Evolutionary conservation across 2,113 vertebrate genomes (phyloP), one percentile per base, ranked within the genome.

Genomic region (Tapirus terrestris): DNA sequence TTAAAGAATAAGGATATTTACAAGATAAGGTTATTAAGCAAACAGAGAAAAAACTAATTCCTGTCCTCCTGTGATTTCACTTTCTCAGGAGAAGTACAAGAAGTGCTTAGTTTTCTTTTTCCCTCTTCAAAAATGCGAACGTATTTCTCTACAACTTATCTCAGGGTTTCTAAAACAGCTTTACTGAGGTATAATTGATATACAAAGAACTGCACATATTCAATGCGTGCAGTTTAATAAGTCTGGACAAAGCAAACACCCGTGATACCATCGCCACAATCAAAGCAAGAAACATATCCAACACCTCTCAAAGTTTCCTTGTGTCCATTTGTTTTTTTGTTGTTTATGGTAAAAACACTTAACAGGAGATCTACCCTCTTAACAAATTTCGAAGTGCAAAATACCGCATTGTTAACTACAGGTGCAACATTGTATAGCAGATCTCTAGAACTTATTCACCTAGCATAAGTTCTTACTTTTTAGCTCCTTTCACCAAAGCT

Each of bases 401-500:
- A 56, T 29, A 87, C n/a, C 14, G 12, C 36, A 72, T 65, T 65
- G 43, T 87, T 48, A 58, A 82, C 48, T 31, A 77, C 4, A 39
- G 36, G 68, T 58, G 39, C 14, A 33, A 33, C 0, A 2, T 0
- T 14, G 48, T 31, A 36, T 3, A 8, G 21, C 53, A n/a, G 10
- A 13, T n/a, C 68, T 82, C 31, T 58, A n/a, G 60, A 82, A 89
- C 43, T 63, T 43, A 70, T 14, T 63, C 61, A n/a, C 21, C 81
- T 45, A 79, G 61, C 56, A 16, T 68, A 94, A 60, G 0, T n/a
- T 53, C 99, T 99, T 99, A 99, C 99, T 99, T 99, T 98, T 99
- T 99, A 89, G 99, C 99, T 10, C 99, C 99, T 97, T 99, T 99
- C 89, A 99, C 99, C 98, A 99, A 98, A 76, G 99, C 99, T 3